Evolutionary conservation across 1,140 invertebrate genomes (phyloP).

Genomic region (Dendrolimus punctatus): DNA sequence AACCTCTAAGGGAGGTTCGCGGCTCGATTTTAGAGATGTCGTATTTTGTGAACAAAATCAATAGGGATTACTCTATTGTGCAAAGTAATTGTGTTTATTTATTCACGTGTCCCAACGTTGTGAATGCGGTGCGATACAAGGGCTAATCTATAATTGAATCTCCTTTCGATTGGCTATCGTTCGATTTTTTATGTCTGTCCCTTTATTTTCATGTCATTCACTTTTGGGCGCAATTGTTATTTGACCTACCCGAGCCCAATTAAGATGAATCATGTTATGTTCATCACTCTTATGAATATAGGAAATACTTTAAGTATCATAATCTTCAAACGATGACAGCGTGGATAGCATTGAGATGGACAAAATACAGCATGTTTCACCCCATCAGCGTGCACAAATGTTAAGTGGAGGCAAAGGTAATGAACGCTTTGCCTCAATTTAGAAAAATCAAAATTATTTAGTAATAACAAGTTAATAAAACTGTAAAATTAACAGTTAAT

Average conservation of each 20-base stretch:
- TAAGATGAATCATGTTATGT: too few relatives aligned
- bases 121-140: constrained; percentile 52
- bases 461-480: too few relatives aligned
- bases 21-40: constrained; percentile 39
- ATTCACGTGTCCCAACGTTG: constrained; percentile 62
- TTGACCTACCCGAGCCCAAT: constrained; percentile 1
- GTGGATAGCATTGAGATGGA: too few relatives aligned
- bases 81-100: constrained; percentile 68
- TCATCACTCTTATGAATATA: too few relatives aligned
- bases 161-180: constrained; percentile 55
- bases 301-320: too few relatives aligned
- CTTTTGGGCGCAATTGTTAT: constrained; percentile 13
- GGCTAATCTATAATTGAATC: constrained; percentile 71
- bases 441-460: too few relatives aligned
- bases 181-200: constrained; percentile 30
- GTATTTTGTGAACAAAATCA: constrained; percentile 45
- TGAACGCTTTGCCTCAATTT: too few relatives aligned
- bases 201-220: constrained; percentile 17
- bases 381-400: too few relatives aligned
- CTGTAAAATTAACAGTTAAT: too few relatives aligned
- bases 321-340: too few relatives aligned
- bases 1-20: constrained; percentile 29
- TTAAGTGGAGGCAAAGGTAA: too few relatives aligned
- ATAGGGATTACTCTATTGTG: constrained; percentile 62
- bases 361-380: too few relatives aligned